Conservation (phyloP, 2,113 vertebrate species). For the Pygoscelis antarcticus region DNA sequence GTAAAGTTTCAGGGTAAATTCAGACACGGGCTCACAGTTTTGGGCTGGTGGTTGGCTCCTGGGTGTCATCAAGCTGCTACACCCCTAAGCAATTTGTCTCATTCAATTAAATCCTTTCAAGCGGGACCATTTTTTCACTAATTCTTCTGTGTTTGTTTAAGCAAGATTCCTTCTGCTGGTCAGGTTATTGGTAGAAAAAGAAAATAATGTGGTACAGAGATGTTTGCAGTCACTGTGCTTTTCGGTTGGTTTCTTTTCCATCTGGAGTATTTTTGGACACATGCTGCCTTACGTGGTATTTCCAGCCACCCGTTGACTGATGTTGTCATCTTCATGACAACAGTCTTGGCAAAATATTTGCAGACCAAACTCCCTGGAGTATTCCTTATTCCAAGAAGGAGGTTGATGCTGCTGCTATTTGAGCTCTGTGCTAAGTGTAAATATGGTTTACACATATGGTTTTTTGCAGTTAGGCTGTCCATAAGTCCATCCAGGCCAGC, state of each 20-base stretch:
- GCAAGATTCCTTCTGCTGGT: neutral
- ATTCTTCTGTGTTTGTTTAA: neutral
- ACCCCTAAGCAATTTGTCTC: neutral
- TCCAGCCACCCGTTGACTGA: neutral
- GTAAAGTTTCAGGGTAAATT: neutral
- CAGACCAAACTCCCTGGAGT: neutral
- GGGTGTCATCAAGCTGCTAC: neutral
- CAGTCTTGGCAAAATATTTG: constrained; percentile 36
- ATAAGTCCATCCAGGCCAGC: neutral
- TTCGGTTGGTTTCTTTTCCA: neutral
- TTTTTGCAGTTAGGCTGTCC: neutral
- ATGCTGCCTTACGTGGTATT: neutral
- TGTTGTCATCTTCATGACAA: constrained; percentile 35
- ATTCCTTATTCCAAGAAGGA: neutral
- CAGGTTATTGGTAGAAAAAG: neutral
- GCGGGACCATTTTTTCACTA: neutral
- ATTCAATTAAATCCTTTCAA: neutral
- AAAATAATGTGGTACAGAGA: neutral
- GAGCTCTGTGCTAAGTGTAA: neutral
- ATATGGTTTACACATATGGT: neutral
- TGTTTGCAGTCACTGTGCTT: neutral
- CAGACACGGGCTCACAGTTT: neutral
- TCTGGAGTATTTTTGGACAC: neutral
- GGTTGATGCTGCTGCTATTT: neutral
- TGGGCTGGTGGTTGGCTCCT: neutral